Evolutionary conservation across 1,140 invertebrate genomes (phyloP).

Genomic region (Cherax quadricarinatus): DNA sequence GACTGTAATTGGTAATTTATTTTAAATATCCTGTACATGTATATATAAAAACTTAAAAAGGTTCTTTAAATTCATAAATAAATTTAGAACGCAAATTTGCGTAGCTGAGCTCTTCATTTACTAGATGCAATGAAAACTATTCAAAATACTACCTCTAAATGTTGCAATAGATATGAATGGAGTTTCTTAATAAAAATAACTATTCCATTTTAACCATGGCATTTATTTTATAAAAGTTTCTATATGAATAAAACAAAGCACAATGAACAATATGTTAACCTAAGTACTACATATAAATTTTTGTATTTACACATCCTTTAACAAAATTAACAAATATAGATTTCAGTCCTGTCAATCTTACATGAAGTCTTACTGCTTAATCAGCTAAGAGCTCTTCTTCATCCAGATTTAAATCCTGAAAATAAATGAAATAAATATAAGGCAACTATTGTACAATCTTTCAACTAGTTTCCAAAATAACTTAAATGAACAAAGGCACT

Average conservation of each 20-base stretch:
- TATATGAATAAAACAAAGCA: not conserved
- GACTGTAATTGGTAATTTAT: not conserved
- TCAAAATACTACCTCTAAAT: not conserved
- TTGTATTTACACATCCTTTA: conserved; percentile 17
- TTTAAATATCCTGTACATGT: not conserved
- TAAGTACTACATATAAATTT: not conserved
- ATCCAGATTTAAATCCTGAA: conserved; percentile 64
- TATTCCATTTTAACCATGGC: not conserved
- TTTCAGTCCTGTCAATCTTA: not conserved
- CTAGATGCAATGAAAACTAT: too few relatives aligned
- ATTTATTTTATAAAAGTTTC: not conserved
- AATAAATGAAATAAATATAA: not conserved
- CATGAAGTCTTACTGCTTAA: not conserved
- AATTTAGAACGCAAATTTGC: not conserved
- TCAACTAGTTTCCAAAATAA: too few relatives aligned
- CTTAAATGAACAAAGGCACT: too few relatives aligned
- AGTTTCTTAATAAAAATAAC: not conserved
- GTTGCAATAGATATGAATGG: not conserved
- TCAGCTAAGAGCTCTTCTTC: conserved; percentile 59
- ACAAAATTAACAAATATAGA: not conserved
- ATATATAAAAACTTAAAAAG: not conserved
- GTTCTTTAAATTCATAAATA: not conserved
- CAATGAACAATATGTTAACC: not conserved
- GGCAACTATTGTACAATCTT: not conserved
- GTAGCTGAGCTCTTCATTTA: not conserved